Evolutionary conservation across 1,140 invertebrate species (phyloP).

Genomic region (Acyrthosiphon pisum): DNA sequence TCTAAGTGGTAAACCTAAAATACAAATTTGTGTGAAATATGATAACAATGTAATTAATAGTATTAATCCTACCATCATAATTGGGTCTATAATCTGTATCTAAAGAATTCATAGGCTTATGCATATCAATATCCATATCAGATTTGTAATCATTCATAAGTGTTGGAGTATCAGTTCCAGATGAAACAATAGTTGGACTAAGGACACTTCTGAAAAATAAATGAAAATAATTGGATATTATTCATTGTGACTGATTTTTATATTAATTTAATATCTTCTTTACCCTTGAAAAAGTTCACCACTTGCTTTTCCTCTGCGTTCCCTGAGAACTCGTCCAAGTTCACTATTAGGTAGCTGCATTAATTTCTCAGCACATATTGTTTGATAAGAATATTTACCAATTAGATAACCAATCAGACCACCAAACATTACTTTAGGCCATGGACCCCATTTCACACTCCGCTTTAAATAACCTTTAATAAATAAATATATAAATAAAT

Average conservation of each 20-base stretch:
- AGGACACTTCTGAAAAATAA: constrained; percentile 22
- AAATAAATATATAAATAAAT: no score
- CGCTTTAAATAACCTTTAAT: constrained; percentile 66
- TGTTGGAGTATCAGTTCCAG: neutral
- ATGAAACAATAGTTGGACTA: neutral
- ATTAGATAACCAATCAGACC: constrained; percentile 75
- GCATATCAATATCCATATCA: constrained; percentile 18
- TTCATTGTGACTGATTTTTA: neutral
- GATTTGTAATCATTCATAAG: constrained; percentile 19
- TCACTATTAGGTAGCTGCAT: constrained; percentile 73
- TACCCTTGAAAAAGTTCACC: constrained; percentile 63
- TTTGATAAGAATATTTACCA: constrained; percentile 78
- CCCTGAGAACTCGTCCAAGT: constrained; percentile 58
- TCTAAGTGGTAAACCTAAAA: constrained; percentile 33
- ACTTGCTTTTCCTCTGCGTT: constrained; percentile 59
- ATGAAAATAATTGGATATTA: neutral
- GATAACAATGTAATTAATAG: neutral
- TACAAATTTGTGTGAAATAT: neutral
- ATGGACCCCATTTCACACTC: constrained; percentile 70
- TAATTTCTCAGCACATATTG: constrained; percentile 75
- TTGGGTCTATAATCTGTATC: constrained; percentile 53
- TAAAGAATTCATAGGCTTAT: constrained; percentile 28
- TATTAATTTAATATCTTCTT: neutral
- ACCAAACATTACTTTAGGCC: constrained; percentile 72
- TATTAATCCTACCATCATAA: constrained; percentile 45